These are phyloP conservation scores for Gavia stellata DNA, from an alignment of 2,113 vertebrate species.

Conservation along the genomic window DNA sequence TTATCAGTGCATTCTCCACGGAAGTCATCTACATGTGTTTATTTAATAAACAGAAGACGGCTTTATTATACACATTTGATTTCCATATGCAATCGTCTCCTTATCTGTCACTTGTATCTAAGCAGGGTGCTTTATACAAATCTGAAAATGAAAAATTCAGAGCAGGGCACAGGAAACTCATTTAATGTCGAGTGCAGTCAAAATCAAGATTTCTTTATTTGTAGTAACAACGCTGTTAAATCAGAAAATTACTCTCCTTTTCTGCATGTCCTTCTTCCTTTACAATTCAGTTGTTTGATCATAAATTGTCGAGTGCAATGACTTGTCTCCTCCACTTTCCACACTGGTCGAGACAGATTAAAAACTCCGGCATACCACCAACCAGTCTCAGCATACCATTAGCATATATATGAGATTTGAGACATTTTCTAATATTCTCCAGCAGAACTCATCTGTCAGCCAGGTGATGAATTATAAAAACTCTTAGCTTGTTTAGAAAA, in stretches of 20 bases:
- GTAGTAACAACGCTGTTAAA: slow-evolving; percentile 85
- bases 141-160: slow-evolving; percentile 86
- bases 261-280: slow-evolving; percentile 76
- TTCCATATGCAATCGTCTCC: slow-evolving; percentile 70
- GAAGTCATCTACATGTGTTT: slow-evolving; percentile 80
- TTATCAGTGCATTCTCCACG: slow-evolving; percentile 72
- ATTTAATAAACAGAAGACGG: slow-evolving; percentile 85
- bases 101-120: slow-evolving; percentile 84
- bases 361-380: slow-evolving; percentile 88
- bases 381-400: slow-evolving; percentile 95
- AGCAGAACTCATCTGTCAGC: slow-evolving; percentile 99
- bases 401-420: slow-evolving; percentile 99
- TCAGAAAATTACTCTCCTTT: slow-evolving; percentile 85
- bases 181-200: slow-evolving; percentile 83
- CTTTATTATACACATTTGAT: slow-evolving; percentile 82
- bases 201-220: slow-evolving; percentile 85
- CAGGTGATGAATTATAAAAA: slow-evolving; percentile 99
- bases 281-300: slow-evolving; percentile 92
- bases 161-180: slow-evolving; percentile 79
- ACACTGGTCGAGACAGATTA: slow-evolving; percentile 97
- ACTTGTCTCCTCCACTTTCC: slow-evolving; percentile 95
- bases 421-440: slow-evolving; percentile 99
- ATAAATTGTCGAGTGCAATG: slow-evolving; percentile 93
- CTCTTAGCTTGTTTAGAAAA: slow-evolving; percentile 94
- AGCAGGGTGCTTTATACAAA: slow-evolving; percentile 77